Evolutionary conservation across 2,797 vertebrate genomes (phyloP).

Genomic region (Tolypeutes matacus): DNA sequence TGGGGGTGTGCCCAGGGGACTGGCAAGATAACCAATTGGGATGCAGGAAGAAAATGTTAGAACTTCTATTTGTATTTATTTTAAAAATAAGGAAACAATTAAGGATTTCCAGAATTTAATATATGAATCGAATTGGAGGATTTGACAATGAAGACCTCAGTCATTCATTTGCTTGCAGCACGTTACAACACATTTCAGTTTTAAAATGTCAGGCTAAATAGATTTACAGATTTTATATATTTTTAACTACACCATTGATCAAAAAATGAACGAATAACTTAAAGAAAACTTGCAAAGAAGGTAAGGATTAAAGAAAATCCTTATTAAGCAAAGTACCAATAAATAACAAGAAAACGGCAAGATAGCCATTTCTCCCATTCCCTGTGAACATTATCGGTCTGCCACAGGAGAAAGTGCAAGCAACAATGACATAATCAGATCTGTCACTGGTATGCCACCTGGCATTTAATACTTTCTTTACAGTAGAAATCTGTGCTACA

Average conservation of each 20-base stretch:
- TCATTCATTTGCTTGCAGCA: not conserved
- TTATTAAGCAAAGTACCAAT: not conserved
- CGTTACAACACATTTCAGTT: not conserved
- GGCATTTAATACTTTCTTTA: not conserved
- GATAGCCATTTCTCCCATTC: not conserved
- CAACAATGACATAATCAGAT: not conserved
- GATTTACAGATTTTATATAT: not conserved
- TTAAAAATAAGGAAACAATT: not conserved
- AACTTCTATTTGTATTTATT: not conserved
- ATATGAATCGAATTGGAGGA: not conserved
- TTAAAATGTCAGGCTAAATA: not conserved
- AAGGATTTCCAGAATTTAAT: constrained; percentile 36
- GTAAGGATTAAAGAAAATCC: constrained; percentile 36
- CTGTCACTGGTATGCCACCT: not conserved
- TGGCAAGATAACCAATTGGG: not conserved
- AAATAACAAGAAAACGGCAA: not conserved
- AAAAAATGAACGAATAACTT: not conserved
- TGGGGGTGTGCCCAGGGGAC: not conserved
- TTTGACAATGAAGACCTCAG: not conserved
- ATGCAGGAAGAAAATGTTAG: not conserved
- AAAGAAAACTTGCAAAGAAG: not conserved
- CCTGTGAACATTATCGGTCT: constrained; percentile 18
- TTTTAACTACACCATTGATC: constrained; percentile 16
- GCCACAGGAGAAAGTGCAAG: not conserved
- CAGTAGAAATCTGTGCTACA: not conserved